Evolutionary conservation across 2,797 vertebrate genomes (phyloP).

Genomic region (Pantherophis vulpinus): DNA sequence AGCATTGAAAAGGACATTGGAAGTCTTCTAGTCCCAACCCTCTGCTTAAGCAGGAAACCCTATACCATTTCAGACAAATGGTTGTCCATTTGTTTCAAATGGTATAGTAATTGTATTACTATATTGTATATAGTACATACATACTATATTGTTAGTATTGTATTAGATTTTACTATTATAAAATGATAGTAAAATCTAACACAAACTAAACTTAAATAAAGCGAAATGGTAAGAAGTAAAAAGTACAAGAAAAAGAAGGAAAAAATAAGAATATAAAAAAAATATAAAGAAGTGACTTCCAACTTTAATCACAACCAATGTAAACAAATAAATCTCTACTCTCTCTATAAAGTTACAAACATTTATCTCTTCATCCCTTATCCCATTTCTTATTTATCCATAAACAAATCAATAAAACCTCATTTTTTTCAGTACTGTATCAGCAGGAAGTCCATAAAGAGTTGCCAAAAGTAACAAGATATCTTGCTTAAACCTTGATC

Average conservation of each 20-base stretch:
- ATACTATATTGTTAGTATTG: too few species aligned
- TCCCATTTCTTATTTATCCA: background rate
- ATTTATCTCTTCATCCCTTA: background rate
- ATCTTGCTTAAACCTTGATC: background rate
- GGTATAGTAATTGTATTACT: background rate
- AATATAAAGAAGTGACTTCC: too few species aligned
- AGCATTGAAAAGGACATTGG: background rate
- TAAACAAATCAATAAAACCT: background rate
- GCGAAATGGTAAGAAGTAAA: background rate
- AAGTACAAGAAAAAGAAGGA: background rate
- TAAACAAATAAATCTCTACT: too few species aligned
- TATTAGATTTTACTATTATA: background rate
- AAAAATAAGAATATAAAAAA: background rate
- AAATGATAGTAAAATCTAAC: slow-evolving; percentile 31
- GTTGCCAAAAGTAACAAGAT: background rate
- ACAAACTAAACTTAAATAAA: background rate
- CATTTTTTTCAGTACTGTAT: background rate
- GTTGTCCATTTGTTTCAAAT: background rate
- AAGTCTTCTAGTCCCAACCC: background rate
- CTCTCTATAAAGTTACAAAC: too few species aligned
- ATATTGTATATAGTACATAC: too few species aligned
- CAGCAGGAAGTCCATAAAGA: background rate
- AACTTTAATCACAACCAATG: too few species aligned
- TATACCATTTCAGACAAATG: background rate
- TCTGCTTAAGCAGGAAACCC: background rate